Evolutionary conservation across 2,888 invertebrate species (phyloP).

Genomic region (Drosophila engyochracea): DNA sequence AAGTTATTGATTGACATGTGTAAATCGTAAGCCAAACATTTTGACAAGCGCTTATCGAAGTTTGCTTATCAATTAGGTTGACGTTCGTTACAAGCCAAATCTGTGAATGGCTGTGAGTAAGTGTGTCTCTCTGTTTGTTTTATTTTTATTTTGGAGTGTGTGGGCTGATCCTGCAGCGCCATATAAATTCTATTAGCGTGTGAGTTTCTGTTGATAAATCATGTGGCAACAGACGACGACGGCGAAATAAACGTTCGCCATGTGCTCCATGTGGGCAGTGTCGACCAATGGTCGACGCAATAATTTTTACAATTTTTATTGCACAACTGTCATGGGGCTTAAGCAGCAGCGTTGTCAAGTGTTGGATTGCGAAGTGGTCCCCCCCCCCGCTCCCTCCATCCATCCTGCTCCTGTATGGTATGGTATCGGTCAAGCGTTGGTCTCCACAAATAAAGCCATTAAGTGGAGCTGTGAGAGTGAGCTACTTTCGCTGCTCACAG

Average conservation of each 20-base stretch:
- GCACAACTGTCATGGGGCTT: conserved; percentile 64
- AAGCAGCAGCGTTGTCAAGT: conserved; percentile 50
- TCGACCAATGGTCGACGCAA: conserved; percentile 50
- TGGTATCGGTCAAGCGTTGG: conserved; percentile 7
- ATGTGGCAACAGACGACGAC: conserved; percentile 55
- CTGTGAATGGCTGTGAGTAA: conserved; percentile 9
- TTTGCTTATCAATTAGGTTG: conserved; percentile 68
- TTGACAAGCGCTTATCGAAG: conserved; percentile 71
- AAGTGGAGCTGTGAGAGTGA: conserved; percentile 70
- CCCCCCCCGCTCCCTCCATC: too few species aligned
- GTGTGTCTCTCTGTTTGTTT: not conserved
- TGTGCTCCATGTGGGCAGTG: conserved; percentile 50
- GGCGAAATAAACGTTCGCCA: conserved; percentile 9
- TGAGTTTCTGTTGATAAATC: conserved; percentile 71
- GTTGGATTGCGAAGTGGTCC: conserved; percentile 32
- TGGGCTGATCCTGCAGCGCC: conserved; percentile 50
- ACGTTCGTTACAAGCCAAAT: conserved; percentile 37
- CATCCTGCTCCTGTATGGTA: too few species aligned
- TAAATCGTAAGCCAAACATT: conserved; percentile 77
- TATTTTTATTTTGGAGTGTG: conserved; percentile 9
- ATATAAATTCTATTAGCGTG: conserved; percentile 70
- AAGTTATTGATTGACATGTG: conserved; percentile 72
- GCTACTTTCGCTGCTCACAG: conserved; percentile 75
- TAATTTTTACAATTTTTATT: conserved; percentile 66
- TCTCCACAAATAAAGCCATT: conserved; percentile 72